Evolutionary conservation across 2,888 invertebrate species (phyloP).

Genomic region (Meiosimyza decipiens): DNA sequence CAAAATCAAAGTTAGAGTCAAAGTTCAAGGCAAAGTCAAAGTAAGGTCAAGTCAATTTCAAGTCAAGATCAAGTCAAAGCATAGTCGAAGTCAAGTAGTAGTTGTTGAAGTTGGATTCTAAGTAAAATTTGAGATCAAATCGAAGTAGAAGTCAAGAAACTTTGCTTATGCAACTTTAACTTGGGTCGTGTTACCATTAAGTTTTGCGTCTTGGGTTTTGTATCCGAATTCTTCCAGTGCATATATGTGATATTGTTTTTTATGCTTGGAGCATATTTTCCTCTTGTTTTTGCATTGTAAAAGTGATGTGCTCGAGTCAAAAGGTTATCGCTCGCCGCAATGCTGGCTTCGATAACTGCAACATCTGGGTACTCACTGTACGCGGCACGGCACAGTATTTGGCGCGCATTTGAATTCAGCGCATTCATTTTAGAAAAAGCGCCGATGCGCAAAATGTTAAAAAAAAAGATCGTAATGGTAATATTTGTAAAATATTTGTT

Average conservation of each 20-base stretch:
- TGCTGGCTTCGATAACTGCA: constrained; percentile 40
- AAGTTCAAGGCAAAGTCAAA: no score
- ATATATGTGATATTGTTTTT: constrained; percentile 19
- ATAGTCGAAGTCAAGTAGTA: no score
- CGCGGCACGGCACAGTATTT: constrained; percentile 30
- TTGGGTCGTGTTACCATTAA: no score
- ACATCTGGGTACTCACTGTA: constrained; percentile 36
- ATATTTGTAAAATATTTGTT: constrained; percentile 65
- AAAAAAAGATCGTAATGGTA: constrained; percentile 56
- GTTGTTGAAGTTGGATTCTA: no score
- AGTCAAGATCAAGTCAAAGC: no score
- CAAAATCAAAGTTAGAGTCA: no score
- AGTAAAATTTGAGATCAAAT: no score
- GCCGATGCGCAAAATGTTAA: constrained; percentile 40
- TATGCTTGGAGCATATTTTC: constrained; percentile 7
- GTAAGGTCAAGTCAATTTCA: no score
- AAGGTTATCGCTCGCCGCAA: constrained; percentile 59
- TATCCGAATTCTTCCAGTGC: not conserved
- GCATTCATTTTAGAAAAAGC: constrained; percentile 18
- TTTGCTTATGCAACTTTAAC: no score
- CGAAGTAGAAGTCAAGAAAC: no score
- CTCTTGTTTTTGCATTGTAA: constrained; percentile 8
- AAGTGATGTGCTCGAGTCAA: constrained; percentile 54
- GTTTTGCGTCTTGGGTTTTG: no score
- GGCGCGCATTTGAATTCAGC: constrained; percentile 12